phyloP scores from a whole-genome alignment of 2,113 vertebrate species.

The Xiphophorus couchianus region DNA sequence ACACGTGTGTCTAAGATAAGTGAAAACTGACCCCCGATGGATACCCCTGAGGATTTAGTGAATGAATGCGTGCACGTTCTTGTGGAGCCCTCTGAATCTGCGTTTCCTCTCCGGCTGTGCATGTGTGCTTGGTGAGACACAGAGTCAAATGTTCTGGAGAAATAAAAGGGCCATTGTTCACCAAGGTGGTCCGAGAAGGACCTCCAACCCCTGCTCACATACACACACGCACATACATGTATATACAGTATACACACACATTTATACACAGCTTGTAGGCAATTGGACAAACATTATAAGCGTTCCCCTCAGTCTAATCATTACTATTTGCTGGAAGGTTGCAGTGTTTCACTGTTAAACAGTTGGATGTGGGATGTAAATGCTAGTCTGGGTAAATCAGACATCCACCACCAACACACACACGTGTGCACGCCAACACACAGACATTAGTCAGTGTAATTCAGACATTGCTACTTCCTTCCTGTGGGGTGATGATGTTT shows the following conservation, averaged over 20 bases:
- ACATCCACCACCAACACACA: constrained; percentile 27
- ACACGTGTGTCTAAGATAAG: constrained; percentile 35
- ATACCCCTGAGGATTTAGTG: constrained; percentile 50
- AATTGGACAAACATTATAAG: constrained; percentile 47
- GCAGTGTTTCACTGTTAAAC: constrained; percentile 73
- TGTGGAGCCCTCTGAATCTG: constrained; percentile 23
- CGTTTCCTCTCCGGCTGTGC: constrained; percentile 8
- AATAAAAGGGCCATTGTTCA: constrained; percentile 83
- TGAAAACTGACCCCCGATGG: constrained; percentile 51
- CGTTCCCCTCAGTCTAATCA: constrained; percentile 59
- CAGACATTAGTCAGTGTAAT: constrained; percentile 59
- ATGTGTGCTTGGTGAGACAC: constrained; percentile 41
- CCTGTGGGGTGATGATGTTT: constrained; percentile 81
- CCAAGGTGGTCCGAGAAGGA: constrained; percentile 79
- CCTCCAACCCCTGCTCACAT: constrained; percentile 34
- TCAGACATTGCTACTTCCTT: constrained; percentile 76
- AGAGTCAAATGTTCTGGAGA: constrained; percentile 55
- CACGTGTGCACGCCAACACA: constrained; percentile 19
- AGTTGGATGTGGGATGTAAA: constrained; percentile 79
- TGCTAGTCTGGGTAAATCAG: constrained; percentile 64
- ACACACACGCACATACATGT: constrained; percentile 11
- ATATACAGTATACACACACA: constrained; percentile 15
- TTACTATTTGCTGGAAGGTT: constrained; percentile 58
- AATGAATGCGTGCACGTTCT: constrained; percentile 46
- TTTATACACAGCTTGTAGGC: constrained; percentile 42